Conservation (phyloP, 2,113 vertebrate genomes). For the Cottus gobio region DNA sequence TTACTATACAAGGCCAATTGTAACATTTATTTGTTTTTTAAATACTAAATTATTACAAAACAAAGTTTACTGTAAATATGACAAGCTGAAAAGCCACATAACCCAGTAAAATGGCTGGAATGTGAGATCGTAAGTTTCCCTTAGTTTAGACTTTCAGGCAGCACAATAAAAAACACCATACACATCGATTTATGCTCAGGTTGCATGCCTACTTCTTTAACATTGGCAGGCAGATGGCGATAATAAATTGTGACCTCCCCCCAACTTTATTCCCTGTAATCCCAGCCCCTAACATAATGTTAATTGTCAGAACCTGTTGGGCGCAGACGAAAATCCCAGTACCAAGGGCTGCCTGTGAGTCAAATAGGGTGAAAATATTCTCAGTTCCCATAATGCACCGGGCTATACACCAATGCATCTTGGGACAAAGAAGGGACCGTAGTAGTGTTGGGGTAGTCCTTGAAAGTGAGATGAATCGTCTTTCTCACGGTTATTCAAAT, state of each 20-base stretch:
- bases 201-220: not conserved
- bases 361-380: accelerated
- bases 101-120: conserved; percentile 46
- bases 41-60: not conserved
- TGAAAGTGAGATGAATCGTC: conserved; percentile 48
- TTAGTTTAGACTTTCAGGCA: conserved; percentile 14
- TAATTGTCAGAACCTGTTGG: not conserved
- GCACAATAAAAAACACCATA: not conserved
- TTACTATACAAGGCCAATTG: not conserved
- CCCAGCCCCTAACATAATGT: not conserved
- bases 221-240: accelerated
- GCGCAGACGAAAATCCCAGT: accelerated
- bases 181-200: not conserved
- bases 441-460: conserved; percentile 27
- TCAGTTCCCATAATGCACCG: not conserved
- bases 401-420: conserved; percentile 52
- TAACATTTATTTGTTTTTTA: too few species aligned
- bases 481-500: not conserved
- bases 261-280: not conserved
- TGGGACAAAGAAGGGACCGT: conserved; percentile 78
- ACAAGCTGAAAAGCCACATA: not conserved
- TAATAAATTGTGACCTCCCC: not conserved
- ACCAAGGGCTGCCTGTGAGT: conserved; percentile 3
- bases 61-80: not conserved
- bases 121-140: accelerated